phyloP scores from a whole-genome alignment of 2,113 vertebrate species.

The Tringa solitaria region DNA sequence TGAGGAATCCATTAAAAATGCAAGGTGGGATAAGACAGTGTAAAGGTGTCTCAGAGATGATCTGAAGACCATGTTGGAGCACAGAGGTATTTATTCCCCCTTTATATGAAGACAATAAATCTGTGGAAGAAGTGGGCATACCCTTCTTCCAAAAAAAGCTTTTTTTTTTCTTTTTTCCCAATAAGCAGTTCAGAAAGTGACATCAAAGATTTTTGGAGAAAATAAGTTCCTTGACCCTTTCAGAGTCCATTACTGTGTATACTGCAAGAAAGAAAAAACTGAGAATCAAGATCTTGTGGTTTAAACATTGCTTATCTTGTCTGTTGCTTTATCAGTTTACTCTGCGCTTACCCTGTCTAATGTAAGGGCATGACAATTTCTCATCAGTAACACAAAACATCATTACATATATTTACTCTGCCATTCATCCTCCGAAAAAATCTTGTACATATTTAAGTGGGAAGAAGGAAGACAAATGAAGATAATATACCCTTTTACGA shows the following conservation, averaged over 20 bases:
- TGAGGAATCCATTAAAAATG: neutral
- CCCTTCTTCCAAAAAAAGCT: neutral
- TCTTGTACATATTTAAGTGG: conserved; percentile 23
- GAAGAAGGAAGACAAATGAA: conserved; percentile 47
- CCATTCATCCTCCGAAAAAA: neutral
- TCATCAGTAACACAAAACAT: conserved; percentile 30
- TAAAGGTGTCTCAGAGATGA: neutral
- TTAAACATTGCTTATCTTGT: neutral
- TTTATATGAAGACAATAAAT: neutral
- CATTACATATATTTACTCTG: neutral
- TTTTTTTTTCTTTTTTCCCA: neutral
- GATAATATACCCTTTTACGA: conserved; percentile 29
- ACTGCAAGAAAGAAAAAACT: neutral
- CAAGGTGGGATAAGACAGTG: neutral
- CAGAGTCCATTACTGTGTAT: neutral
- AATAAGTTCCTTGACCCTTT: neutral
- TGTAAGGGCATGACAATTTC: neutral
- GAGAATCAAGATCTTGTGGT: neutral
- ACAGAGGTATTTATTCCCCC: neutral
- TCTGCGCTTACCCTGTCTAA: neutral
- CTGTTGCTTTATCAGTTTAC: neutral
- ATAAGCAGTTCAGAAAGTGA: neutral
- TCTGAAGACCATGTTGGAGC: neutral
- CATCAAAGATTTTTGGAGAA: neutral
- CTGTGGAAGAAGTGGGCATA: rapidly evolving